phyloP scores from a whole-genome alignment of 37 sponge, comb jelly and placozoan genomes.

The Cladorhizidae sp. region DNA sequence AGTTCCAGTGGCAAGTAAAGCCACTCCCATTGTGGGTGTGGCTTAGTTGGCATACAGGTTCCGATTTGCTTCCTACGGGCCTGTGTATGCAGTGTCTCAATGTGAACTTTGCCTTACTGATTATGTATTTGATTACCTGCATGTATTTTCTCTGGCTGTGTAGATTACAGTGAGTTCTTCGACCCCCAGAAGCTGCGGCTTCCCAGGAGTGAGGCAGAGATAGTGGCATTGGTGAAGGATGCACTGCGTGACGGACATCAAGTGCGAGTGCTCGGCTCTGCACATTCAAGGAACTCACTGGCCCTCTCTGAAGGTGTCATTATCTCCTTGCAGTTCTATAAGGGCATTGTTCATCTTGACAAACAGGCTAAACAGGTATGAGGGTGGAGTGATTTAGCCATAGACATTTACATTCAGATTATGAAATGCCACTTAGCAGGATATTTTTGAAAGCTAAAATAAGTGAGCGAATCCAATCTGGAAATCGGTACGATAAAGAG shows the following conservation, averaged over 20 bases:
- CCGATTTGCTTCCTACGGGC: no score
- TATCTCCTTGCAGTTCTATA: conserved; percentile 60
- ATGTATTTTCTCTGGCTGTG: neutral
- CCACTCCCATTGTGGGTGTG: no score
- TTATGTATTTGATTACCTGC: neutral
- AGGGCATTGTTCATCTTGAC: conserved; percentile 50
- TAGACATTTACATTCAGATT: no score
- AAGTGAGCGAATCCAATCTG: no score
- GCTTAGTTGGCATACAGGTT: no score
- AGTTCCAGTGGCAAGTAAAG: no score
- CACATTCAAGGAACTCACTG: conserved; percentile 67
- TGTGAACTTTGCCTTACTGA: no score
- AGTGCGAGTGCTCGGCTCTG: conserved; percentile 63
- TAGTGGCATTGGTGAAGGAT: conserved; percentile 35
- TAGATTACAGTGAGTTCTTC: conserved; percentile 48
- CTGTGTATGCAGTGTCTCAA: no score
- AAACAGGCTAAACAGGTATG: conserved; percentile 11
- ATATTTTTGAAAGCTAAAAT: no score
- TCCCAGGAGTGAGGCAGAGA: conserved; percentile 50
- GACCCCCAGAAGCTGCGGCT: conserved; percentile 18
- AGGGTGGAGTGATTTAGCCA: no score
- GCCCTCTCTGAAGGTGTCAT: conserved; percentile 51
- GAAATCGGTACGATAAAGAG: no score
- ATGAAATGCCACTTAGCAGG: no score
- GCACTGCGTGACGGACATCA: conserved; percentile 35